These are phyloP conservation scores for Pangasianodon gigas DNA, from an alignment of 2,113 vertebrate species.

Conservation along the genomic window DNA sequence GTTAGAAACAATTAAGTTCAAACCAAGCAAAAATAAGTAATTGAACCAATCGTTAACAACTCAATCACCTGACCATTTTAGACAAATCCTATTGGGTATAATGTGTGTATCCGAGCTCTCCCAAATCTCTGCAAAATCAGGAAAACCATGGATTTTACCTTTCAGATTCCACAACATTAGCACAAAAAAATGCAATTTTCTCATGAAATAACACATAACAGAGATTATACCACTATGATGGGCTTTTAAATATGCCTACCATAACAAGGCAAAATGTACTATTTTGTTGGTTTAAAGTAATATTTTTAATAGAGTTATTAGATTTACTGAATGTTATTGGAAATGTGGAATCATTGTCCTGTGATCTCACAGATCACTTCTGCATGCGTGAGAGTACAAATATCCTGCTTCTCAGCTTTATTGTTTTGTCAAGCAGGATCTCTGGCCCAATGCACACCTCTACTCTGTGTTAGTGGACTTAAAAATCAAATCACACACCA, in stretches of 20 bases:
- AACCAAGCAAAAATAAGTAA: not conserved
- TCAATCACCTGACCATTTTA: not conserved
- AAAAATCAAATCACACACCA: too few species aligned
- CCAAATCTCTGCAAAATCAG: not conserved
- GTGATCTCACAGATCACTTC: too few species aligned
- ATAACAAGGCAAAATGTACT: not conserved
- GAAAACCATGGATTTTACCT: not conserved
- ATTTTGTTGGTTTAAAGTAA: not conserved
- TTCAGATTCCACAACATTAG: too few species aligned
- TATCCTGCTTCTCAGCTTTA: too few species aligned
- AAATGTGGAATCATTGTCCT: not conserved
- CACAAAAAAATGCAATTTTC: not conserved
- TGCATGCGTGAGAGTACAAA: too few species aligned
- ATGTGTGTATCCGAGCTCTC: too few species aligned
- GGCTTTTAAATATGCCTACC: not conserved
- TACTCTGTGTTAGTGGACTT: too few species aligned
- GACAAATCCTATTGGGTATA: not conserved
- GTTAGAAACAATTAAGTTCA: not conserved
- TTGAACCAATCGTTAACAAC: not conserved
- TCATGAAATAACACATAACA: not conserved
- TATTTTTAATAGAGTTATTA: not conserved
- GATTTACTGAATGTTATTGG: not conserved
- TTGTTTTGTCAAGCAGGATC: too few species aligned
- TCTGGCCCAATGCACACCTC: too few species aligned
- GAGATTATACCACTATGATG: not conserved